phyloP scores from a whole-genome alignment of 37 sponge, comb jelly and placozoan species.

The Mnemiopsis leidyi region DNA sequence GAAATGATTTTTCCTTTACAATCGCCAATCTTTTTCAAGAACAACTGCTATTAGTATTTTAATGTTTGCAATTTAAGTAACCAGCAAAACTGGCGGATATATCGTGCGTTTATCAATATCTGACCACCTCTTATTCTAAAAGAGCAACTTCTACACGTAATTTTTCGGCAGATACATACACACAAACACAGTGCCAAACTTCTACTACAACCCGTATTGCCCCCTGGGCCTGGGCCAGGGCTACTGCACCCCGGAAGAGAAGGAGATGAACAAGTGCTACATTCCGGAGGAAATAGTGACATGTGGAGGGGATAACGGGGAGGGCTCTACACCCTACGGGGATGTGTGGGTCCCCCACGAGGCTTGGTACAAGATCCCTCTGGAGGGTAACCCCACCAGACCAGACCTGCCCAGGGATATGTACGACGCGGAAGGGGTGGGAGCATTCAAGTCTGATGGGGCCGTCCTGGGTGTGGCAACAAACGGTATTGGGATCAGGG shows the following conservation, averaged over 20 bases:
- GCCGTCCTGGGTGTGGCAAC: conserved; percentile 12
- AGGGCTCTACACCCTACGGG: background rate
- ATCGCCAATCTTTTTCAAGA: background rate
- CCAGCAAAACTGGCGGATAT: no score
- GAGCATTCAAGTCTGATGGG: background rate
- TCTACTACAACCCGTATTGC: conserved; percentile 51
- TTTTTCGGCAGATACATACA: background rate
- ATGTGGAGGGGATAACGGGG: background rate
- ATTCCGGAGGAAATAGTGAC: background rate
- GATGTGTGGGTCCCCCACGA: conserved; percentile 39
- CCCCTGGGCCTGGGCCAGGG: conserved; percentile 4
- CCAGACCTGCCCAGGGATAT: background rate
- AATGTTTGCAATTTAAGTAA: no score
- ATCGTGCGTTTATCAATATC: no score
- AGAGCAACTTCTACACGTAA: no score
- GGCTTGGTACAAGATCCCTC: background rate
- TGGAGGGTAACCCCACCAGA: background rate
- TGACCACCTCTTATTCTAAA: no score
- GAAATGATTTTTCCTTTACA: no score
- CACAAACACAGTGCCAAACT: background rate
- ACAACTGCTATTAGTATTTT: no score
- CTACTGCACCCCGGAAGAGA: background rate
- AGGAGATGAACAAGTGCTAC: background rate
- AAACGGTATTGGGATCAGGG: background rate
- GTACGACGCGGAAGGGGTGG: background rate